Evolutionary conservation across 2,888 invertebrate species (phyloP).

Genomic region (Euplexia lucipara): DNA sequence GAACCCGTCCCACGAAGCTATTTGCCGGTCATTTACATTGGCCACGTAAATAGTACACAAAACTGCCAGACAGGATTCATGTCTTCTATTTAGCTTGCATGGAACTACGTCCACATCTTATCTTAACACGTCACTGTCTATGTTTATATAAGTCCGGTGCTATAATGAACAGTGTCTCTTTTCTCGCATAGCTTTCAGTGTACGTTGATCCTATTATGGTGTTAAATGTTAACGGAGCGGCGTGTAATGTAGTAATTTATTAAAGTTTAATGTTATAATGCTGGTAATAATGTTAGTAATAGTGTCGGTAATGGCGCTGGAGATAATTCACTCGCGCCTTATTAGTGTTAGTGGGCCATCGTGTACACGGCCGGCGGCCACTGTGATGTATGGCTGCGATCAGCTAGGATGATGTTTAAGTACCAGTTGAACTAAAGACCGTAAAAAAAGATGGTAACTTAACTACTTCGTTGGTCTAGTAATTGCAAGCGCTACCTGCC

Average conservation of each 20-base stretch:
- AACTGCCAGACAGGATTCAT: too few relatives aligned
- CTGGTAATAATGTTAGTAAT: slow-evolving; percentile 19
- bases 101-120: too few relatives aligned
- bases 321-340: slow-evolving; percentile 23
- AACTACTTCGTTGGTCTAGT: too few relatives aligned
- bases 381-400: background rate
- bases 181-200: slow-evolving; percentile 30
- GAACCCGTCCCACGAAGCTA: too few relatives aligned
- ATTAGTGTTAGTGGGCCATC: slow-evolving; percentile 18
- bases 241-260: slow-evolving; percentile 52
- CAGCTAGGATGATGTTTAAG: background rate
- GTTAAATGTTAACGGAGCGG: slow-evolving; percentile 48
- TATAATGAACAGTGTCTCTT: background rate
- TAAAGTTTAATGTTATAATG: slow-evolving; percentile 40
- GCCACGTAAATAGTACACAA: too few relatives aligned
- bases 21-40: too few relatives aligned
- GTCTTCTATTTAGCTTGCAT: too few relatives aligned
- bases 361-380: background rate
- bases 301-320: slow-evolving; percentile 4
- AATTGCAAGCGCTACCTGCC: too few relatives aligned
- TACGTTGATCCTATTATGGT: background rate
- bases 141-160: too few relatives aligned
- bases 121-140: too few relatives aligned
- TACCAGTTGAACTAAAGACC: too few relatives aligned
- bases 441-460: too few relatives aligned